Percentiles rank a stretch among this genome's conserved stretches.
Conservation (phyloP, 2,113 vertebrate genomes). For the Pterocles orientalis region DNA sequence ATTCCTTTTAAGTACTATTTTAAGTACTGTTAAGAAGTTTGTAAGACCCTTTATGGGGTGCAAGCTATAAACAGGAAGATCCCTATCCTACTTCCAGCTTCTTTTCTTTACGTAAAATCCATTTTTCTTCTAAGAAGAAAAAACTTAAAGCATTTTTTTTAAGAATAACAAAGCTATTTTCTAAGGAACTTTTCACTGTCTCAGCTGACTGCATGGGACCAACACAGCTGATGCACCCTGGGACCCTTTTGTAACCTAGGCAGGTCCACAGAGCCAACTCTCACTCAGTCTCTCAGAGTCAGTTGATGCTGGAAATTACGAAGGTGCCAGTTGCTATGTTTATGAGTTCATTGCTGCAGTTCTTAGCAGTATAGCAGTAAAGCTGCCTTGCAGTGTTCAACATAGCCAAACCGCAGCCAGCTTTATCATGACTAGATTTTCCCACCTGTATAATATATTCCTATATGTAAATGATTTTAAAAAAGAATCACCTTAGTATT, state of each 20-base stretch:
- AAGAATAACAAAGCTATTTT: background rate
- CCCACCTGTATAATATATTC: background rate
- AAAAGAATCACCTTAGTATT: background rate
- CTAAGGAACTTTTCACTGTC: background rate
- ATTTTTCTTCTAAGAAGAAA: background rate
- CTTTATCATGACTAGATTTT: background rate
- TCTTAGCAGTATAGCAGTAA: background rate
- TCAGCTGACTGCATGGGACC: background rate
- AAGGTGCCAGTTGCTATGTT: background rate
- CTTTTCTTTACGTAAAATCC: background rate
- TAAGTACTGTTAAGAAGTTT: background rate
- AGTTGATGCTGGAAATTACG: background rate
- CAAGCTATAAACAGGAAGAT: background rate
- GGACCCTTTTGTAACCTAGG: background rate
- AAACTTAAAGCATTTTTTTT: background rate
- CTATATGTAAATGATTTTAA: background rate
- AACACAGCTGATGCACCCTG: background rate
- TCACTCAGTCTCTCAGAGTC: background rate
- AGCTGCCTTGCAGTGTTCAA: background rate
- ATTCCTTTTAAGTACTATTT: background rate
- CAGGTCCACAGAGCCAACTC: background rate
- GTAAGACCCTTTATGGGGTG: background rate
- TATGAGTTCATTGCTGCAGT: background rate
- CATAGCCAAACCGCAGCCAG: background rate
- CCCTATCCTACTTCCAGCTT: background rate